Conservation (phyloP, 2,113 vertebrate species). For the Lagenorhynchus albirostris region DNA sequence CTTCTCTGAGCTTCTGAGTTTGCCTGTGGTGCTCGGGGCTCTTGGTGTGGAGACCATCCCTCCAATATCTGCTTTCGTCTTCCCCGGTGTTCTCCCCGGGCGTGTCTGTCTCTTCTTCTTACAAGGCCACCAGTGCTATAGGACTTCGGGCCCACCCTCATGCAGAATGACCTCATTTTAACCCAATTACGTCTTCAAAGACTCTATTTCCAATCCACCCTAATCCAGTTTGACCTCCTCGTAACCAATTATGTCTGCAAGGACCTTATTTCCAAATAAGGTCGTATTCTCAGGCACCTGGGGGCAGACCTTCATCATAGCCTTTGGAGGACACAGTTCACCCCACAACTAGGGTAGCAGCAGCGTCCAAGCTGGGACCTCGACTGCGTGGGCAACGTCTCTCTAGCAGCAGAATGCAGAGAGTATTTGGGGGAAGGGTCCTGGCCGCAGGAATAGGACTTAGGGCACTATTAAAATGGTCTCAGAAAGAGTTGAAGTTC, state of each 20-base stretch:
- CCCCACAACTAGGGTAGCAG: neutral
- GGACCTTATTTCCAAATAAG: neutral
- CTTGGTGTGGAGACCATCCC: neutral
- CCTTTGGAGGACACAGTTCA: neutral
- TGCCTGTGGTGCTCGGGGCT: no score
- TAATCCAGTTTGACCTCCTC: neutral
- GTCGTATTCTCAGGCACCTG: no score
- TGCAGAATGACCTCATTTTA: neutral
- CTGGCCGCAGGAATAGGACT: neutral
- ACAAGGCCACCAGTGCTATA: neutral
- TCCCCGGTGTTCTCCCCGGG: rapidly evolving
- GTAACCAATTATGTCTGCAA: no score
- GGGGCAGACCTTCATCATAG: neutral
- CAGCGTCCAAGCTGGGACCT: neutral
- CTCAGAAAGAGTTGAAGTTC: neutral
- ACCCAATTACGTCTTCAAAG: neutral
- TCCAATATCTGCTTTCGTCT: rapidly evolving
- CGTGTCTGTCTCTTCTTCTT: neutral
- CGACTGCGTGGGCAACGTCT: neutral
- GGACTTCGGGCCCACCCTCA: neutral
- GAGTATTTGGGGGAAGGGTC: neutral
- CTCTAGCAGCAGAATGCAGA: neutral
- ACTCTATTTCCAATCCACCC: neutral
- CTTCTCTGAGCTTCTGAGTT: neutral
- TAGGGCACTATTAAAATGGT: neutral